phyloP scores from a whole-genome alignment of 92 coral and sea anemone genomes.

The Actinostola sp. region DNA sequence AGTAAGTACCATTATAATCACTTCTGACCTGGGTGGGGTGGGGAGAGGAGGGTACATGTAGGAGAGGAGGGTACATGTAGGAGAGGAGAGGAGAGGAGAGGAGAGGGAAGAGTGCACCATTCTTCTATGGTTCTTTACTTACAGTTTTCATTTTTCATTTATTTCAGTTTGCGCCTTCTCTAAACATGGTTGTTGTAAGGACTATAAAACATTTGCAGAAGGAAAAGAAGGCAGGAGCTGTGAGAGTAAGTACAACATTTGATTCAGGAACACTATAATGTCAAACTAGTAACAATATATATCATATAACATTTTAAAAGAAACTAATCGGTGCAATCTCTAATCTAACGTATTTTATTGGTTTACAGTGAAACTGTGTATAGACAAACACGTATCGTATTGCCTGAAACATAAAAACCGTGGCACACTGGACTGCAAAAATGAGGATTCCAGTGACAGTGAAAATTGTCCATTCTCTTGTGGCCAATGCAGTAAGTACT shows the following conservation, averaged over 20 bases:
- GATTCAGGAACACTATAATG: too few species aligned
- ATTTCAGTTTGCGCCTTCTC: slow-evolving; percentile 18
- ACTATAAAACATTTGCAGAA: slow-evolving; percentile 5
- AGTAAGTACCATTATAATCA: too few species aligned
- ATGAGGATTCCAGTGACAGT: neutral
- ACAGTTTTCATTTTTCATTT: too few species aligned
- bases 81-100: too few species aligned
- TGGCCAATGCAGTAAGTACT: slow-evolving; percentile 30
- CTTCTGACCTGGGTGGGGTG: too few species aligned
- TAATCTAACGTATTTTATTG: neutral
- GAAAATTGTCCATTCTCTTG: slow-evolving; percentile 13
- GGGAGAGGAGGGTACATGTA: too few species aligned
- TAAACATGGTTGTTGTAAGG: slow-evolving; percentile 12
- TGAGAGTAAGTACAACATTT: slow-evolving; percentile 21
- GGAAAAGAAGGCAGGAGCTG: slow-evolving; percentile 12
- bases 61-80: too few species aligned
- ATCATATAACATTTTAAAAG: too few species aligned
- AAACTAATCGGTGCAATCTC: too few species aligned
- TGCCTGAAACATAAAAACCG: neutral
- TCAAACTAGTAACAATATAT: too few species aligned
- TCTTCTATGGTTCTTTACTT: too few species aligned
- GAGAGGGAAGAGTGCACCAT: too few species aligned
- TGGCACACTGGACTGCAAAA: neutral
- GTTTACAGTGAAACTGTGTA: slow-evolving; percentile 7
- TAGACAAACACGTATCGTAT: slow-evolving; percentile 4